Evolutionary conservation across 2,797 vertebrate species (phyloP).

Genomic region (Acanthornis magna): DNA sequence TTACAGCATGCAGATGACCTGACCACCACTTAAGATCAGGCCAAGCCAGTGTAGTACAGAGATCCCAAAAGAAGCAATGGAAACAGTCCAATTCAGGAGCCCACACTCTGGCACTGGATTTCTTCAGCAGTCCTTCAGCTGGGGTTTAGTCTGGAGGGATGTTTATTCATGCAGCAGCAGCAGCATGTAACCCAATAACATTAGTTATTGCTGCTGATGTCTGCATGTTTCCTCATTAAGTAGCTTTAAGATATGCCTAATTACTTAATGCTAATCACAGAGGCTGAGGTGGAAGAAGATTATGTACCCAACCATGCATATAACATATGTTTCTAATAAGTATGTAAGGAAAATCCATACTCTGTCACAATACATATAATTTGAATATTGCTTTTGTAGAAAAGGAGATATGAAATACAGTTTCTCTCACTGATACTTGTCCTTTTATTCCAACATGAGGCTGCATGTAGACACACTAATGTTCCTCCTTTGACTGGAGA

Average conservation of each 20-base stretch:
- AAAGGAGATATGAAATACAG: neutral
- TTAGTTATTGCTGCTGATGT: neutral
- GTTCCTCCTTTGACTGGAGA: neutral
- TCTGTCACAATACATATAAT: neutral
- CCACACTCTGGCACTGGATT: neutral
- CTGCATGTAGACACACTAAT: neutral
- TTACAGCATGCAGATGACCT: neutral
- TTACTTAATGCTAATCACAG: neutral
- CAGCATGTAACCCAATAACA: rapidly evolving
- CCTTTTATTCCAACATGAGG: neutral
- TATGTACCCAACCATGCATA: neutral
- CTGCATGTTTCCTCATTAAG: neutral
- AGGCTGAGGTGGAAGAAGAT: neutral
- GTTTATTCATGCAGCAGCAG: neutral
- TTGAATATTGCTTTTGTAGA: neutral
- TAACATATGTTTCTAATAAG: neutral
- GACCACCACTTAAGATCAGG: neutral
- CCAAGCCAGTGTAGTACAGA: neutral
- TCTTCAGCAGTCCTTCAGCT: neutral
- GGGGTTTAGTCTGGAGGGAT: neutral
- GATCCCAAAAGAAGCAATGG: neutral
- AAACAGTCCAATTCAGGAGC: neutral
- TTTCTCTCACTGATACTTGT: neutral
- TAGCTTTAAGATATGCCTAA: neutral
- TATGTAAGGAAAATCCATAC: neutral